These are phyloP conservation scores for Troglohyphantes excavatus DNA, from an alignment of 2,888 invertebrate genomes.

Conservation along the genomic window DNA sequence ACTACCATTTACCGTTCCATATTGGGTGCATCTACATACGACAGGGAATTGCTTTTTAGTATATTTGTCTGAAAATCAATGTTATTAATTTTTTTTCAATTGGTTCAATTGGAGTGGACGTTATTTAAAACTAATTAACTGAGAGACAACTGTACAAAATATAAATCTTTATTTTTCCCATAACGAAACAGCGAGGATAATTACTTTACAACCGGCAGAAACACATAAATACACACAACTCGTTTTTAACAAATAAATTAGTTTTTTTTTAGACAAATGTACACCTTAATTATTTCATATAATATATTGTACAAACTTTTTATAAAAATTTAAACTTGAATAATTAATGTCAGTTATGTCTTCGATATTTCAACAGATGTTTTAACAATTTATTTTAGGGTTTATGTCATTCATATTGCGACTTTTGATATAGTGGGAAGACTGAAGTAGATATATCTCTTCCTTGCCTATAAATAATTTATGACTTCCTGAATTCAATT, in stretches of 20 bases:
- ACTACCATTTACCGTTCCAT: too few species aligned
- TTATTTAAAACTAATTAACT: too few species aligned
- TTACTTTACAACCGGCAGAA: constrained; percentile 54
- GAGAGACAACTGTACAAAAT: constrained; percentile 51
- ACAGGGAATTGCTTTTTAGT: too few species aligned
- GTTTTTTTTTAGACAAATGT: constrained; percentile 69
- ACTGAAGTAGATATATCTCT: not conserved
- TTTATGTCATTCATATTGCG: not conserved
- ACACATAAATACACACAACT: constrained; percentile 70
- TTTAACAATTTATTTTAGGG: too few species aligned
- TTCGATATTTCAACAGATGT: too few species aligned
- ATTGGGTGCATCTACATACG: too few species aligned
- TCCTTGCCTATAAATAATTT: not conserved
- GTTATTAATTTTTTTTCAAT: too few species aligned
- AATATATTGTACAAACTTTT: constrained; percentile 52
- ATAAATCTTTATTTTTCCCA: constrained; percentile 75
- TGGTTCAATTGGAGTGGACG: too few species aligned
- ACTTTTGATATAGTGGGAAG: not conserved
- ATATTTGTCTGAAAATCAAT: too few species aligned
- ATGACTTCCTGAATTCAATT: not conserved
- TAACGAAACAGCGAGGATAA: constrained; percentile 55
- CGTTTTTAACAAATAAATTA: constrained; percentile 74
- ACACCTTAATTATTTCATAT: constrained; percentile 47
- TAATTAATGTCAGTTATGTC: too few species aligned
- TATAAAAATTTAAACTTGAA: not conserved